Evolutionary conservation across 2,797 vertebrate genomes (phyloP).

Genomic region (Rhabdomys pumilio): DNA sequence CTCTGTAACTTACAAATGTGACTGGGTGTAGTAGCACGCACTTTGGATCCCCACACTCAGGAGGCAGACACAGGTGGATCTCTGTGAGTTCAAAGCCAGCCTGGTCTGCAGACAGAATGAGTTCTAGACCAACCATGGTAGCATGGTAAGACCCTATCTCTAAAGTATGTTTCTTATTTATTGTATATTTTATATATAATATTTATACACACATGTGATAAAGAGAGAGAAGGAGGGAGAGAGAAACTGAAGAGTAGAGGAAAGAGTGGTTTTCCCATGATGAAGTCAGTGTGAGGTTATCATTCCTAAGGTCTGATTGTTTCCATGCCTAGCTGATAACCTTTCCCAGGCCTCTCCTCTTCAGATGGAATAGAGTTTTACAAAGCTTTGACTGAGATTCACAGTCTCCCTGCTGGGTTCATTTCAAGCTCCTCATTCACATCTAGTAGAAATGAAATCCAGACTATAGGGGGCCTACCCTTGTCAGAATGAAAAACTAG

Average conservation of each 20-base stretch:
- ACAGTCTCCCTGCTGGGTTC: not conserved
- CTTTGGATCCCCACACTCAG: not conserved
- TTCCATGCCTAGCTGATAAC: not conserved
- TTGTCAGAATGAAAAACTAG: slow-evolving; percentile 6
- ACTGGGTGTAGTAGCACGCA: not conserved
- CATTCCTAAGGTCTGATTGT: slow-evolving; percentile 7
- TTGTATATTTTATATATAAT: not conserved
- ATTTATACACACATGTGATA: not conserved
- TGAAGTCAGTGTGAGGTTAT: slow-evolving; percentile 39
- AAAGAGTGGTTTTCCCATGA: slow-evolving; percentile 4
- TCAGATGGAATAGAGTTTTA: slow-evolving; percentile 37
- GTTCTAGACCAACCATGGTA: not conserved
- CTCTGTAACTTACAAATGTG: slow-evolving; percentile 26
- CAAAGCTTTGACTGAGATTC: slow-evolving; percentile 11
- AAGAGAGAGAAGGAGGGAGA: not conserved
- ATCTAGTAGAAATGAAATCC: slow-evolving; percentile 6
- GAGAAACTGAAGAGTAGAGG: not conserved
- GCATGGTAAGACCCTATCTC: not conserved
- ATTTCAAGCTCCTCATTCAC: not conserved
- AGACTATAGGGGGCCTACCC: not conserved
- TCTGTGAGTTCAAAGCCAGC: not conserved
- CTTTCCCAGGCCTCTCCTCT: not conserved
- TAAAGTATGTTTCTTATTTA: not conserved
- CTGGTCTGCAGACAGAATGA: not conserved
- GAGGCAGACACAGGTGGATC: not conserved